Base-by-base conservation (phyloP, 2,888 invertebrate genomes). In the Epiblema foenella region DNA sequence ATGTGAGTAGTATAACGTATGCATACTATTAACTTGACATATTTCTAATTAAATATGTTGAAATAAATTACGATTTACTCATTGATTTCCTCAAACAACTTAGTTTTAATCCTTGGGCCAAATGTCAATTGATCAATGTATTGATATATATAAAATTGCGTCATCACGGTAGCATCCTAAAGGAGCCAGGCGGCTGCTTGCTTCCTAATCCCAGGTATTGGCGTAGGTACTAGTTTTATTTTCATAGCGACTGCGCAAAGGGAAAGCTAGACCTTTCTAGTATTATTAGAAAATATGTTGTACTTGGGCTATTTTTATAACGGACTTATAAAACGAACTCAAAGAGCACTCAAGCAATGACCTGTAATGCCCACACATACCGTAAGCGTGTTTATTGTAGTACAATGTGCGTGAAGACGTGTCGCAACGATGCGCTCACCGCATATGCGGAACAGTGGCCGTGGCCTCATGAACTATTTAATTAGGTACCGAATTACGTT, bases 1-100 rank as follows among this genome's bases (percentile, higher is more conserved):
- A 95, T 91, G 98, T 98, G 94, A 95, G 95, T n/a, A n/a, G n/a
- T n/a, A n/a, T 24, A 24, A 33, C 33, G 33, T 33, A 33, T 24
- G 24, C 8, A 5, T 33, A 33, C 5, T 5, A 33, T 33, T 33
- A 33, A 33, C 33, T 8, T 33, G 33, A 33, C 33, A 7, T 29
- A 5, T 33, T 33, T 33, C 33, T 33, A 33, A 33, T 33, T 33
- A 33, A 7, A 33, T 33, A 33, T 8, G 8, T 8, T 8, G 33
- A 33, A 33, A 33, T 8, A 33, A 33, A 33, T 33, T 33, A 33
- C 9, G 33, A 33, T 33, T 33, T 24, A 24, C 24, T 24, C 24
- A 24, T 24, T 24, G 24, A 24, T 24, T 3, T 24, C 24, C 24
- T 24, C 0, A 33, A 33, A 33, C 33, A 33, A 33, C 33, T 33